Evolutionary conservation across 2,113 vertebrate species (phyloP).

Genomic region (Brachirus orientalis): DNA sequence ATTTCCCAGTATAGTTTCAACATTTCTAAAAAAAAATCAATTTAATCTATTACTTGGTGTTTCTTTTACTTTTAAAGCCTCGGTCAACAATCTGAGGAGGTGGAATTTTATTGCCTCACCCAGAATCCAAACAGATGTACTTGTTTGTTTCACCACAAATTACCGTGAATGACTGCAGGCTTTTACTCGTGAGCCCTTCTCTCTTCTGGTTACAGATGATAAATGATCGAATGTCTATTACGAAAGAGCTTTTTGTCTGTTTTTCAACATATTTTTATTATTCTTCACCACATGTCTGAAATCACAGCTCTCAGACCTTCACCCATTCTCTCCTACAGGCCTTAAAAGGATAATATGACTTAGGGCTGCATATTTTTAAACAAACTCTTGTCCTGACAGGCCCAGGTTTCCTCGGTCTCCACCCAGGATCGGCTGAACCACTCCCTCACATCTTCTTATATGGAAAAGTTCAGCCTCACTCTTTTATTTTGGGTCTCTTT

Average conservation of each 20-base stretch:
- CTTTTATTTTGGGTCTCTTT: not conserved
- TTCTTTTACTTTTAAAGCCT: too few species aligned
- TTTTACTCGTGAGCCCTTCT: not conserved
- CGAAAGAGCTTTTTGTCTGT: too few species aligned
- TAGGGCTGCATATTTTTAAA: conserved; percentile 46
- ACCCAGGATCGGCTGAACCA: conserved; percentile 6
- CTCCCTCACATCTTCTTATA: conserved; percentile 25
- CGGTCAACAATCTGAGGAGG: too few species aligned
- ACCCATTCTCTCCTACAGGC: conserved; percentile 21
- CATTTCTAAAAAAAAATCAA: too few species aligned
- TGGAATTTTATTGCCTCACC: too few species aligned
- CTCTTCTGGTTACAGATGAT: not conserved
- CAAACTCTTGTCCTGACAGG: conserved; percentile 64
- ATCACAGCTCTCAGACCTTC: conserved; percentile 7
- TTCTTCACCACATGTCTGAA: not conserved
- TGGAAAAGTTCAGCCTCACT: not conserved
- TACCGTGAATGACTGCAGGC: not conserved
- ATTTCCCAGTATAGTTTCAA: too few species aligned
- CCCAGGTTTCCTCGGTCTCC: not conserved
- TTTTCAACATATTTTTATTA: not conserved
- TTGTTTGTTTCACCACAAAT: not conserved
- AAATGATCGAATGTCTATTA: not conserved
- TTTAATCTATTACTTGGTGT: too few species aligned
- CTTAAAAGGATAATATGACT: conserved; percentile 48
- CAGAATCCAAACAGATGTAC: not conserved